A percentile compares a stretch with the other conserved stretches of the same genome.
phyloP scores from a whole-genome alignment of 2,797 vertebrate species.

The Chromobotia macracanthus region DNA sequence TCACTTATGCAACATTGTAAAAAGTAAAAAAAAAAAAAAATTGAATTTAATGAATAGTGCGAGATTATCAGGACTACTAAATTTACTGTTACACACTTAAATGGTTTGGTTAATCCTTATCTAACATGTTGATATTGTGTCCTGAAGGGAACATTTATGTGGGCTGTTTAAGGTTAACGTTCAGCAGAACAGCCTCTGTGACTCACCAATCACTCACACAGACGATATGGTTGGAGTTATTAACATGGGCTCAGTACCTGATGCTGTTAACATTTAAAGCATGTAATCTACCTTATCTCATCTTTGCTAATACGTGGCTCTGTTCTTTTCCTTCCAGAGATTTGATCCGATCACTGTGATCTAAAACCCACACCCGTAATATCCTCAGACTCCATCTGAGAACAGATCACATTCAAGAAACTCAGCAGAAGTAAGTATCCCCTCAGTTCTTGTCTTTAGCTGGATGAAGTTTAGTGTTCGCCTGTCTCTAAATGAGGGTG shows the following conservation, averaged over 20 bases:
- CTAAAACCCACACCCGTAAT: background rate
- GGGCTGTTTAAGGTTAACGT: background rate
- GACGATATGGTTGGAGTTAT: background rate
- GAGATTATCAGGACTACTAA: background rate
- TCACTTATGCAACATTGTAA: no score
- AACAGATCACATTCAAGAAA: conserved; percentile 12
- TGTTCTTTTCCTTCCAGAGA: conserved; percentile 19
- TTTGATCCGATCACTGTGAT: conserved; percentile 58
- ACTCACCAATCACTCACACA: background rate
- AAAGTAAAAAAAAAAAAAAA: no score
- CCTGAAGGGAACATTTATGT: background rate
- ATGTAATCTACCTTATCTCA: background rate
- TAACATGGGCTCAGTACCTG: background rate
- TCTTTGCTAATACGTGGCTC: conserved; percentile 4
- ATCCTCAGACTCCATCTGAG: conserved; percentile 20
- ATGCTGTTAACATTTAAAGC: background rate
- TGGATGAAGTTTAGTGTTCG: background rate
- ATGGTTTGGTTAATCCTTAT: background rate
- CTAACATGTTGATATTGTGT: background rate
- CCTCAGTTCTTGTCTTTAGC: background rate
- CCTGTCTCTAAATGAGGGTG: no score
- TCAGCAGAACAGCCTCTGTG: background rate
- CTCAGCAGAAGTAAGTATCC: conserved; percentile 43
- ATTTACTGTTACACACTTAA: background rate
- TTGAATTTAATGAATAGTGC: background rate